These are phyloP conservation scores for Ellobium chinense DNA, from an alignment of 2,888 invertebrate genomes.

Conservation along the genomic window DNA sequence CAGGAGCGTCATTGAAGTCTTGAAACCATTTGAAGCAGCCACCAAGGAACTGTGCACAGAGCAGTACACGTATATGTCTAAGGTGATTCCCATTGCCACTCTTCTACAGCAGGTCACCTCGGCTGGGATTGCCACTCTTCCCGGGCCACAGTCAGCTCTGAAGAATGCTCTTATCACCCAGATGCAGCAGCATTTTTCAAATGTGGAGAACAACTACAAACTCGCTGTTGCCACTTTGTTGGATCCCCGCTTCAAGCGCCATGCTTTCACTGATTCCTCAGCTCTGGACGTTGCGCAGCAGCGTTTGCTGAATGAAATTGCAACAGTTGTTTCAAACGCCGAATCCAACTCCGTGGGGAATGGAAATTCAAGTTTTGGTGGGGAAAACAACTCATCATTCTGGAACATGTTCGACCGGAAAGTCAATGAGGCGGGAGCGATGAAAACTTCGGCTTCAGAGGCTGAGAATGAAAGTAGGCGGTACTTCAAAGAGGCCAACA, in stretches of 20 bases:
- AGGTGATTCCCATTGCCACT: conserved; percentile 40
- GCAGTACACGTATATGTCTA: conserved; percentile 43
- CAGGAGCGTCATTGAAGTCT: conserved; percentile 25
- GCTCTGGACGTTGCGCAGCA: conserved; percentile 39
- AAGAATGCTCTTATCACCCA: conserved; percentile 43
- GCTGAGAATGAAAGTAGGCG: conserved; percentile 39
- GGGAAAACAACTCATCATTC: conserved; percentile 28
- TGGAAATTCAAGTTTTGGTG: background rate
- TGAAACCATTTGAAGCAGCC: conserved; percentile 40
- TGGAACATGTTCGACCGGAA: conserved; percentile 45
- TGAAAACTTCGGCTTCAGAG: conserved; percentile 33
- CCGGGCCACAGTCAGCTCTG: conserved; percentile 43
- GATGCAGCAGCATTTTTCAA: conserved; percentile 36
- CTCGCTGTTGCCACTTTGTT: conserved; percentile 37
- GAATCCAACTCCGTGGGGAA: background rate
- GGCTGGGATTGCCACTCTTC: background rate
- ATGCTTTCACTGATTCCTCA: conserved; percentile 38
- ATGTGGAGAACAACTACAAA: conserved; percentile 34
- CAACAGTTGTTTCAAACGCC: conserved; percentile 3
- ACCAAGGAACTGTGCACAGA: conserved; percentile 39
- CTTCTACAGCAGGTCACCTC: conserved; percentile 40
- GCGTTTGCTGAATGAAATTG: conserved; percentile 28
- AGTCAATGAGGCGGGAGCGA: conserved; percentile 38
- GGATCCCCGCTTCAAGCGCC: conserved; percentile 45
- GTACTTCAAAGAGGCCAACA: conserved; percentile 44